Evolutionary conservation across 1,140 invertebrate genomes (phyloP), one percentile per base, ranked within the genome.

Genomic region (Eumeta japonica): DNA sequence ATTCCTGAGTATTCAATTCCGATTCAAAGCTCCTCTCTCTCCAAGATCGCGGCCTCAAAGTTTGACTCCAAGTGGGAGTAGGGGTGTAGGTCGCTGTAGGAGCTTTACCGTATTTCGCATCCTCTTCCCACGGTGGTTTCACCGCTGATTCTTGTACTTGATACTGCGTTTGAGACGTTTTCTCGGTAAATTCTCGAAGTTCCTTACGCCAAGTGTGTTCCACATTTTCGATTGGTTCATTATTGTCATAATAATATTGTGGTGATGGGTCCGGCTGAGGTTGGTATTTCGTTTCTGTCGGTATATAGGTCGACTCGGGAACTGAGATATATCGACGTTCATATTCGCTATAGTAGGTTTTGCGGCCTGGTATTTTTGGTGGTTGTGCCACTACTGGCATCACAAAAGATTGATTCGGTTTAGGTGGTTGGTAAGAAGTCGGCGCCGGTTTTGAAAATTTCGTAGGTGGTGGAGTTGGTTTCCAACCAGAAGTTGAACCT

Each of bases 131-230:
- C 9, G 66, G 70, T 7, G 66, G 66, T 37, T 52, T 61, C 0
- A 72, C 54, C 13, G 49, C 55, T 0, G 55, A 52, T 29, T 59
- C 54, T 33, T 66, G 58, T 17, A 52, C 56, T 33, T 48, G 44
- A 9, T 27, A 12, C 3, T 36, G 9, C 16, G 12, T 59, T 36
- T 66, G 55, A 35, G 51, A 48, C 1, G 63, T 60, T 18, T 70
- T 68, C 41, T 74, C 65, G 13, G 68, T 70, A 32, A 75, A 71
- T 48, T 77, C 75, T 47, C 75, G 54, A 7, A 77, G 50, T 43
- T 77, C 75, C 39, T 62, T 74, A 14, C 72, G 57, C 75, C 72
- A 77, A 41, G 73, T 60, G 12, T 59, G 75, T 37, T 77, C 75
- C 1, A 62, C 53, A 7, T 46, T 41, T 41, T 68, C 65, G 1